Evolutionary conservation across 2,888 invertebrate species (phyloP).

Genomic region (Automeris io): DNA sequence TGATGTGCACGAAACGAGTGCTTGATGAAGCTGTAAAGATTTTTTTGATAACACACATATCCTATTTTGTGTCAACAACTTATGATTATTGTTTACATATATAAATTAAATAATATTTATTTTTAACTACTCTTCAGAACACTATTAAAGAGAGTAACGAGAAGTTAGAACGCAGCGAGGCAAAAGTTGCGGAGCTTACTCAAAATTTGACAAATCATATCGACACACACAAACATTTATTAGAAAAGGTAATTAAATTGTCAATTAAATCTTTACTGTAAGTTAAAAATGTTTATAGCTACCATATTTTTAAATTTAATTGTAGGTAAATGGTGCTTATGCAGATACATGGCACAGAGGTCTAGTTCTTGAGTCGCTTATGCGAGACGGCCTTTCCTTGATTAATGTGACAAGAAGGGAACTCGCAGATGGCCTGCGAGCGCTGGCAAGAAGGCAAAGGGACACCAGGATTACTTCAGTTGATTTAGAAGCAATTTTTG

Average conservation of each 20-base stretch:
- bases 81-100: too few relatives aligned
- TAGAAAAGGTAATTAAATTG: constrained; percentile 56
- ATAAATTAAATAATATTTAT: too few relatives aligned
- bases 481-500: constrained; percentile 54
- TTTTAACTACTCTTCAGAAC: constrained; percentile 59
- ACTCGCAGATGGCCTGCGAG: constrained; percentile 69
- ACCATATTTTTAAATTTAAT: constrained; percentile 4
- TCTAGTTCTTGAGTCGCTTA: constrained; percentile 58
- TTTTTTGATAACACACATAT: too few relatives aligned
- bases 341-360: constrained; percentile 78
- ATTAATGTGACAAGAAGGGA: constrained; percentile 73
- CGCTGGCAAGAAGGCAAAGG: constrained; percentile 55
- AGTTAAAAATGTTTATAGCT: constrained; percentile 6
- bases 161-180: constrained; percentile 56
- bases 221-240: constrained; percentile 46
- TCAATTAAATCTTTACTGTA: neutral
- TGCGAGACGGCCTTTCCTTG: constrained; percentile 69
- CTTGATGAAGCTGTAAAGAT: too few relatives aligned
- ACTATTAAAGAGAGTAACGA: constrained; percentile 64
- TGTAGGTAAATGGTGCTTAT: constrained; percentile 79
- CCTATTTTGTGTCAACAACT: too few relatives aligned
- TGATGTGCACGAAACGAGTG: too few relatives aligned
- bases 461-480: constrained; percentile 51
- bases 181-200: constrained; percentile 51
- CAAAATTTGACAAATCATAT: constrained; percentile 60